Base-by-base conservation (phyloP, 1,140 invertebrate species). In the Phocides pigmalion region DNA sequence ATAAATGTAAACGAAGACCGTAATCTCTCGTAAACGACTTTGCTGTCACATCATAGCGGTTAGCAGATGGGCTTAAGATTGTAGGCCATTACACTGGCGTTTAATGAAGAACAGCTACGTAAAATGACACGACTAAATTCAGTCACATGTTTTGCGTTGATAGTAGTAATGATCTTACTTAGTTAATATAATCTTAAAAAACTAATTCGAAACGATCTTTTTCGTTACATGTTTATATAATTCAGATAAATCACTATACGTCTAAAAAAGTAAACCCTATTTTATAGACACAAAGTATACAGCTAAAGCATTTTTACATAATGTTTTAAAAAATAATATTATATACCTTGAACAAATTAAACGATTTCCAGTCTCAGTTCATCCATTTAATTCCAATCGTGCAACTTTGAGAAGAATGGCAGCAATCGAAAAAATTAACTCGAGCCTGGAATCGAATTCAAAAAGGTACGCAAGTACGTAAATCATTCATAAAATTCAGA, bases 401-500 rank as follows among this genome's bases (percentile, higher is more conserved):
- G 28, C n/a, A 32, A 32, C 9, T 32, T 32, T 32, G 9, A 0
- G 28, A 39, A 39, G 4, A 53, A 37, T 11, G 32, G 5, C 14
- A 4, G 32, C 50, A 39, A 37, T 53, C 12, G 9, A 44, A 58
- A 46, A 19, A 46, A 19, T n/a, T 41, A 19, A 35, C 22, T 35
- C 6, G 8, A 12, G 42, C 19, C 41, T 17, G 5, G 25, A 56
- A 42, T 25, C 37, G 39, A 56, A 20, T 44, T 44, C 4, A 56
- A 42, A 16, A 28, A n/a, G n/a, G n/a, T n/a, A n/a, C n/a, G 25
- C 22, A 56, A 28, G 37, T 54, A 54, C n/a, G 14, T 11, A 59
- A 59, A 46, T 20, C 32, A 53, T 53, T 53, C 32, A 25, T 39
- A 53, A 53, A 53, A 53, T 32, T 53, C 20, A 14, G 25, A 32